phyloP scores from a whole-genome alignment of 2,888 invertebrate species.

The Mythimna loreyi region DNA sequence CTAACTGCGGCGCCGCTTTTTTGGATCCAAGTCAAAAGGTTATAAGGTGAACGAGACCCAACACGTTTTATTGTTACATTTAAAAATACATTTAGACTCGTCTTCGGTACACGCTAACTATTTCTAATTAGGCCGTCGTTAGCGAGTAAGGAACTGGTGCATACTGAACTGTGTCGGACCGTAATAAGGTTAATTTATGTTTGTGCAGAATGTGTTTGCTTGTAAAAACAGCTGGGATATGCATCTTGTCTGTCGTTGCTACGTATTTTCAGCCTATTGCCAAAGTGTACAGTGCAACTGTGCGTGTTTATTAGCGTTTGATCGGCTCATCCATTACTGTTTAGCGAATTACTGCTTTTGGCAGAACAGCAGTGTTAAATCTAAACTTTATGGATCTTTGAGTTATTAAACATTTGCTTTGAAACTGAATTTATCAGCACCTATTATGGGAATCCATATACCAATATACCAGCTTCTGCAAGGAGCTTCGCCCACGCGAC shows the following conservation, averaged over 20 bases:
- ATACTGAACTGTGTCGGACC: constrained; percentile 26
- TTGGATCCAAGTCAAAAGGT: constrained; percentile 87
- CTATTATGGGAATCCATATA: not conserved
- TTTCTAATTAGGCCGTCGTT: constrained; percentile 55
- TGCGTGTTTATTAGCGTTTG: constrained; percentile 43
- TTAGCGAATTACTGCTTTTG: constrained; percentile 32
- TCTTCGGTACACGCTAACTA: constrained; percentile 50
- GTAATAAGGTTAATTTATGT: constrained; percentile 50
- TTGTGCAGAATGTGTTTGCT: constrained; percentile 20
- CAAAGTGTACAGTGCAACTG: constrained; percentile 34
- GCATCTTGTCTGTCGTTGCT: constrained; percentile 49
- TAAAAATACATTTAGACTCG: constrained; percentile 64
- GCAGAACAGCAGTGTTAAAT: constrained; percentile 12
- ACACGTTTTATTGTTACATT: constrained; percentile 69
- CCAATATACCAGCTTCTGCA: no score
- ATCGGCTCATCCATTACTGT: constrained; percentile 31
- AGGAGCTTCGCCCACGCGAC: no score
- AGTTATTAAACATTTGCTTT: constrained; percentile 21
- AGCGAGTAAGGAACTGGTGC: constrained; percentile 33
- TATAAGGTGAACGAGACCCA: constrained; percentile 84
- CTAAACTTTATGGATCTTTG: constrained; percentile 24
- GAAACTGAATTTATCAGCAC: not conserved
- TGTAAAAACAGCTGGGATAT: constrained; percentile 42
- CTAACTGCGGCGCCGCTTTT: constrained; percentile 79
- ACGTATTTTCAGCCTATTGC: constrained; percentile 42